Percentiles rank a stretch among this genome's conserved stretches.
Evolutionary conservation across 2,113 vertebrate species (phyloP).

Genomic region (Seriola quinqueradiata): DNA sequence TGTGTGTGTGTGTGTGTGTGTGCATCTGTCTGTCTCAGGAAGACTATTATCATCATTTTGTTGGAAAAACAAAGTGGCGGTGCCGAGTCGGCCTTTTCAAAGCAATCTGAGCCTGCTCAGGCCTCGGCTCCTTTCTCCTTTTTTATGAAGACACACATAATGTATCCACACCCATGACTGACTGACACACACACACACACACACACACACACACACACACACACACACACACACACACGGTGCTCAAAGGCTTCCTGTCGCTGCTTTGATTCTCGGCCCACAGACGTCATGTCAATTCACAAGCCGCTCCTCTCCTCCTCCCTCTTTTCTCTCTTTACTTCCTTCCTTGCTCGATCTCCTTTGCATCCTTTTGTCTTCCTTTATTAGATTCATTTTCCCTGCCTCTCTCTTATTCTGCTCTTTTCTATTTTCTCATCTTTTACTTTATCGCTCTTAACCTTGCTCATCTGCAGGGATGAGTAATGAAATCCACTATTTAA

Average conservation of each 20-base stretch:
- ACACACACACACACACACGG: background rate
- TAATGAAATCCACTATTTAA: too few relatives aligned
- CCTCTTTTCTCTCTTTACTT: background rate
- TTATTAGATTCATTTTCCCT: background rate
- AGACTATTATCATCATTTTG: conserved; percentile 48
- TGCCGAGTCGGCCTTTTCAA: conserved; percentile 43
- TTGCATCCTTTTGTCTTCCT: background rate
- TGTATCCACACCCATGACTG: background rate
- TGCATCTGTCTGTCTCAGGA: background rate
- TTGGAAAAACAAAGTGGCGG: conserved; percentile 48
- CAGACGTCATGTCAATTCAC: conserved; percentile 46
- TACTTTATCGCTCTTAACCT: background rate
- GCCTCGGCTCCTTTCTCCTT: conserved; percentile 31
- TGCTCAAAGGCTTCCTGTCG: conserved; percentile 59
- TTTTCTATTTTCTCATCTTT: background rate
- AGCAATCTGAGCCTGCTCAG: conserved; percentile 22
- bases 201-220: background rate
- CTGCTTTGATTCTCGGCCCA: conserved; percentile 57
- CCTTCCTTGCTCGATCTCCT: conserved; percentile 8
- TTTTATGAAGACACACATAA: conserved; percentile 30
- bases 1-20: conserved; percentile 5
- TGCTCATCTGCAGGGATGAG: background rate
- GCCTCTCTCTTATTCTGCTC: background rate
- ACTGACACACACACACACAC: background rate
- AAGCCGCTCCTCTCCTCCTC: conserved; percentile 8